phyloP scores from a whole-genome alignment of 2,797 vertebrate genomes.

The Onychomys torridus region DNA sequence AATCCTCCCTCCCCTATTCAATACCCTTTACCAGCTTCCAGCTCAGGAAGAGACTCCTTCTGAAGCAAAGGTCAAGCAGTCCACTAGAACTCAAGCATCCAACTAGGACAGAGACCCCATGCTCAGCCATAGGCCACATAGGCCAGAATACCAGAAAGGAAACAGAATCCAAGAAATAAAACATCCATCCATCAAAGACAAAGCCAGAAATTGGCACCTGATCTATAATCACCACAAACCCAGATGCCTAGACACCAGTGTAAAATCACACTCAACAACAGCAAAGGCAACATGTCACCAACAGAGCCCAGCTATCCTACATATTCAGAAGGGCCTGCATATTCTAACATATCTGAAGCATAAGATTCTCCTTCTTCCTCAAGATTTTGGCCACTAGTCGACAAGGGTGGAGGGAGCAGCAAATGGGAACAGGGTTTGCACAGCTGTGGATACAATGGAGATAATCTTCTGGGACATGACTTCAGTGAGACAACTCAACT shows the following conservation, averaged over 20 bases:
- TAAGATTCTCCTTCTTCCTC: background rate
- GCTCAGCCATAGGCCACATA: background rate
- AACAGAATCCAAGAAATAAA: background rate
- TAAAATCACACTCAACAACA: background rate
- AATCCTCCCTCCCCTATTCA: background rate
- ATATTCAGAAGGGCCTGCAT: background rate
- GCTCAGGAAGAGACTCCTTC: background rate
- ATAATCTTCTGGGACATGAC: too few relatives aligned
- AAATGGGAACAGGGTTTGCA: too few relatives aligned
- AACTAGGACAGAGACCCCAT: background rate
- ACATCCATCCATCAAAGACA: background rate
- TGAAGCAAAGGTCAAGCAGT: too few relatives aligned
- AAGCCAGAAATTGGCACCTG: background rate
- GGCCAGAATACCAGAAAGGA: background rate
- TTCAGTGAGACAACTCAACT: too few relatives aligned
- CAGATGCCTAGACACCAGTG: background rate
- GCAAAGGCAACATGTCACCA: background rate
- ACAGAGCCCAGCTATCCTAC: background rate
- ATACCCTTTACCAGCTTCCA: background rate
- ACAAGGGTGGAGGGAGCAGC: too few relatives aligned
- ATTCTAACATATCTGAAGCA: background rate
- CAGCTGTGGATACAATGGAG: too few relatives aligned
- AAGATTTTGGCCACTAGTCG: too few relatives aligned
- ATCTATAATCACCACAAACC: background rate
- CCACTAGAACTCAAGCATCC: background rate